Percentiles rank a stretch among this genome's conserved stretches.
Conservation (phyloP, 2,797 vertebrate genomes). For the Helostoma temminkii region DNA sequence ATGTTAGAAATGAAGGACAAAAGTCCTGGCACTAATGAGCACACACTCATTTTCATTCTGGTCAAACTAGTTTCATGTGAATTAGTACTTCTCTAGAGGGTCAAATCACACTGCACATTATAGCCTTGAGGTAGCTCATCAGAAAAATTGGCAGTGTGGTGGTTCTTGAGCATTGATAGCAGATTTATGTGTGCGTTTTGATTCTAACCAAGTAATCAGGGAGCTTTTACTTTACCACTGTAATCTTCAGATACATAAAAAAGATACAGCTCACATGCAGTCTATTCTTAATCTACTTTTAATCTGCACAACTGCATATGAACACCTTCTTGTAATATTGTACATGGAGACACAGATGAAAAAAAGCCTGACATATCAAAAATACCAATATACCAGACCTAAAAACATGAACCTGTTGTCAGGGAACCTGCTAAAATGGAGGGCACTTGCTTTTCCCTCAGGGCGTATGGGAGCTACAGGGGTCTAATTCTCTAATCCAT, state of each 20-base stretch:
- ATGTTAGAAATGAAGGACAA: neutral
- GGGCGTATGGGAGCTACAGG: conserved; percentile 61
- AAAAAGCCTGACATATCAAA: conserved; percentile 1
- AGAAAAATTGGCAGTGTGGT: neutral
- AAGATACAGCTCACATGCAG: too few relatives aligned
- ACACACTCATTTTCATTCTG: neutral
- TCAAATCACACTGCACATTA: neutral
- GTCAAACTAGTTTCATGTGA: neutral
- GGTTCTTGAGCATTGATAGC: too few relatives aligned
- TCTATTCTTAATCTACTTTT: neutral
- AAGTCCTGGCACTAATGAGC: conserved; percentile 3
- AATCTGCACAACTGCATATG: neutral
- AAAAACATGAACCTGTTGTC: too few relatives aligned
- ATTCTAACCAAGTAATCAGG: too few relatives aligned
- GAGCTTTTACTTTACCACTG: too few relatives aligned
- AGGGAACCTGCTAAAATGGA: conserved; percentile 50
- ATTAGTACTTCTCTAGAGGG: neutral
- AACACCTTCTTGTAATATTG: neutral
- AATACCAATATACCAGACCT: conserved; percentile 34
- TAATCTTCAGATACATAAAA: too few relatives aligned
- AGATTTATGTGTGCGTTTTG: too few relatives aligned
- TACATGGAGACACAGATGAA: conserved; percentile 13
- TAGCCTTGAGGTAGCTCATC: neutral
- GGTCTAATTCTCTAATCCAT: conserved; percentile 73
- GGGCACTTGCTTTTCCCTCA: conserved; percentile 56